Evolutionary conservation across 2,113 vertebrate species (phyloP).

Genomic region (Pogonocichla stellata): DNA sequence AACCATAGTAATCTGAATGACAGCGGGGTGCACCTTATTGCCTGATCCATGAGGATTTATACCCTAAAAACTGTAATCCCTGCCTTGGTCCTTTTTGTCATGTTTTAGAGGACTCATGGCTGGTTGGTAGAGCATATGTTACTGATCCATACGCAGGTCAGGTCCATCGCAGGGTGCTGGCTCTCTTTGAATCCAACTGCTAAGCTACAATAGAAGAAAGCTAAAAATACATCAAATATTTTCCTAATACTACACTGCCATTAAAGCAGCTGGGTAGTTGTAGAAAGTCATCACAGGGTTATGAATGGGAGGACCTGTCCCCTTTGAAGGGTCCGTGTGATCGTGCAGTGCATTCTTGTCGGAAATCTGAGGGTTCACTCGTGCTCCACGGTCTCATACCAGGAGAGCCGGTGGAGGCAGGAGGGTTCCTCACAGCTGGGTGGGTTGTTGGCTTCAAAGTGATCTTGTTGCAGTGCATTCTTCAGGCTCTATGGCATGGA

Average conservation of each 20-base stretch:
- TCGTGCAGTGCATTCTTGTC: not conserved
- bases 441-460: not conserved
- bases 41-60: not conserved
- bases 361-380: not conserved
- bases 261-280: not conserved
- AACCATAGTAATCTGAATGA: not conserved
- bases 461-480: not conserved
- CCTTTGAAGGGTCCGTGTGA: not conserved
- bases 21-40: not conserved
- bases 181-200: constrained; percentile 38
- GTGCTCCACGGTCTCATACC: not conserved
- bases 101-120: not conserved
- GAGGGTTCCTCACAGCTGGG: not conserved
- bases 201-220: constrained; percentile 49
- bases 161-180: not conserved
- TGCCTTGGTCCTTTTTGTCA: not conserved
- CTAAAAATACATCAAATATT: constrained; percentile 61
- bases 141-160: not conserved
- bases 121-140: not conserved
- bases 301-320: not conserved
- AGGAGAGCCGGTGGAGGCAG: not conserved
- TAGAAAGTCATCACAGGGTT: not conserved
- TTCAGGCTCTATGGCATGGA: not conserved
- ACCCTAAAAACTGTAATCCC: not conserved
- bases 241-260: not conserved